Percentiles rank a stretch among this genome's conserved stretches.
These are phyloP conservation scores for Palythoa caribaeorum DNA, from an alignment of 92 coral and sea anemone genomes.

Conservation along the genomic window DNA sequence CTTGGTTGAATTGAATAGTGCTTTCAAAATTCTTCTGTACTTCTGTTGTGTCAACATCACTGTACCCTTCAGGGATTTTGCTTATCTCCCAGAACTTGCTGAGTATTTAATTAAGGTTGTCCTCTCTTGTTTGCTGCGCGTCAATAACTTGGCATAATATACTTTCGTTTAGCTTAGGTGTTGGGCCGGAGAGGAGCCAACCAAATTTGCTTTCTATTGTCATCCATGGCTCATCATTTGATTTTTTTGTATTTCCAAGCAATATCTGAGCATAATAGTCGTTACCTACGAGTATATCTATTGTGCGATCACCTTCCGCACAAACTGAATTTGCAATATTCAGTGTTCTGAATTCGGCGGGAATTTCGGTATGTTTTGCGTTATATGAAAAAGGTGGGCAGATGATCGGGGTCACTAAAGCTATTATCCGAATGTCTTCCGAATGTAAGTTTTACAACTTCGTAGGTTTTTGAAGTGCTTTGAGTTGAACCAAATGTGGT, in stretches of 20 bases:
- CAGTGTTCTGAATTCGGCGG: slow-evolving; percentile 1
- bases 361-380: slow-evolving; percentile 12
- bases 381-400: slow-evolving; percentile 52
- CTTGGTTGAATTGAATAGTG: too few relatives aligned
- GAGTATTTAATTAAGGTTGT: slow-evolving; percentile 28
- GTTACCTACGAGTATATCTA: slow-evolving; percentile 39
- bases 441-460: slow-evolving; percentile 22
- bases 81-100: slow-evolving; percentile 51
- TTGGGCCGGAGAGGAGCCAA: not conserved
- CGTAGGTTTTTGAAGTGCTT: slow-evolving; percentile 46
- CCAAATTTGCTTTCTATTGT: slow-evolving; percentile 12
- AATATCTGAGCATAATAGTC: slow-evolving; percentile 12
- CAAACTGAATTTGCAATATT: slow-evolving; percentile 10
- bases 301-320: slow-evolving; percentile 5
- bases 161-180: not conserved
- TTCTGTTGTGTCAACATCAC: too few relatives aligned
- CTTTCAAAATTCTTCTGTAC: too few relatives aligned
- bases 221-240: slow-evolving; percentile 7
- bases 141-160: not conserved
- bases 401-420: slow-evolving; percentile 48
- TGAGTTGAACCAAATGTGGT: not conserved
- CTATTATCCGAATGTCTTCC: slow-evolving; percentile 35
- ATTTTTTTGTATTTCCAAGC: slow-evolving; percentile 18
- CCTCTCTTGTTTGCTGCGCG: slow-evolving; percentile 17
- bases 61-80: too few relatives aligned